phyloP scores from a whole-genome alignment of 1,140 invertebrate species.

The Globodera rostochiensis region DNA sequence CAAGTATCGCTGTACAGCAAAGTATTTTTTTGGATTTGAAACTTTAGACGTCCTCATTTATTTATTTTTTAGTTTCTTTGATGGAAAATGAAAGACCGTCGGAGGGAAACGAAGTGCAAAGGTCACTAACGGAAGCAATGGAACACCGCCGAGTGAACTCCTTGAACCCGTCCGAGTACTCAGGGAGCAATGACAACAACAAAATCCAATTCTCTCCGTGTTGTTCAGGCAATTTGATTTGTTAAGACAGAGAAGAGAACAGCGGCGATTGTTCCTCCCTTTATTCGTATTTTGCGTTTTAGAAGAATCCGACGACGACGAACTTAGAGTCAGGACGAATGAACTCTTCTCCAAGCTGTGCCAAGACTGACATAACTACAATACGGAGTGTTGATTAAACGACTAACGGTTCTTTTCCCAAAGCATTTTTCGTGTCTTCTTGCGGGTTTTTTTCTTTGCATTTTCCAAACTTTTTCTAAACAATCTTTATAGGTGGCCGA shows the following conservation, averaged over 20 bases:
- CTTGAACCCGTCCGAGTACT: background rate
- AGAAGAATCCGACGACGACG: slow-evolving; percentile 9
- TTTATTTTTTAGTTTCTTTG: too few species aligned
- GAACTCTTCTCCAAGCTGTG: slow-evolving; percentile 8
- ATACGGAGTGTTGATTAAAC: background rate
- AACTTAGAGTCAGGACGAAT: background rate
- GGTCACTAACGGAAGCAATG: background rate
- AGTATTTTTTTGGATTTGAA: too few species aligned
- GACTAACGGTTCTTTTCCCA: background rate
- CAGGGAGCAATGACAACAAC: background rate
- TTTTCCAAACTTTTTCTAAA: background rate
- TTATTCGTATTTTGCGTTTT: background rate
- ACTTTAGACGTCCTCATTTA: too few species aligned
- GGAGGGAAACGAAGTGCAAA: background rate
- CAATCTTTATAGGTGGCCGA: too few species aligned
- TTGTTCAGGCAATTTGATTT: background rate
- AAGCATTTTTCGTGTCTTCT: background rate
- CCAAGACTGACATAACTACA: background rate
- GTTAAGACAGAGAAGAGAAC: too few species aligned
- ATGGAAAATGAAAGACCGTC: too few species aligned
- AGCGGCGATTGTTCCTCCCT: background rate
- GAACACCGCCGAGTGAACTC: background rate
- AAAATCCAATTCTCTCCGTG: slow-evolving; percentile 7
- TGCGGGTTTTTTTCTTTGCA: slow-evolving; percentile 1
- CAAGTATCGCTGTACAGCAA: too few species aligned